Conservation (phyloP, 2,113 vertebrate species). For the Spea bombifrons region DNA sequence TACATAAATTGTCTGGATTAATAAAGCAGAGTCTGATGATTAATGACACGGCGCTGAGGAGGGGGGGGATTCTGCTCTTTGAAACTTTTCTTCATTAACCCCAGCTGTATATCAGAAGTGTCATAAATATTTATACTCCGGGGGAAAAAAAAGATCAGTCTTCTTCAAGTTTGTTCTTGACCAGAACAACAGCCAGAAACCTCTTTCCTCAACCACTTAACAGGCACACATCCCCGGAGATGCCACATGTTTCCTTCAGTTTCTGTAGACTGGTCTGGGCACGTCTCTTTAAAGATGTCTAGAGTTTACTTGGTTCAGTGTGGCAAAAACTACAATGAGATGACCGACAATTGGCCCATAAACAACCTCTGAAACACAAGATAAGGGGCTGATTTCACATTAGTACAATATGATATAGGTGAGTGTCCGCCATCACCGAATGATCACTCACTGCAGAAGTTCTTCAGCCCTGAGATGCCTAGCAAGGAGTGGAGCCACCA, state of each 20-base stretch:
- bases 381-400: no score
- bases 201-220: background rate
- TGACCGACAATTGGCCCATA: no score
- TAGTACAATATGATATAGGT: no score
- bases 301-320: no score
- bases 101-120: background rate
- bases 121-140: background rate
- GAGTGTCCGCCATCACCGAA: no score
- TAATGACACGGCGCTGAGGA: constrained; percentile 23
- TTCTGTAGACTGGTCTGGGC: no score
- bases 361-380: no score
- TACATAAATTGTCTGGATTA: constrained; percentile 33
- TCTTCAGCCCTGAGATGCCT: no score
- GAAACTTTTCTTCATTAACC: constrained; percentile 10
- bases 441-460: no score
- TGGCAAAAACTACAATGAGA: no score
- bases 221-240: background rate
- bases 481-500: no score
- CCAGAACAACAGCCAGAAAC: background rate
- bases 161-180: background rate
- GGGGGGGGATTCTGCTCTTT: background rate
- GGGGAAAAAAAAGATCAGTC: background rate
- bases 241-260: background rate
- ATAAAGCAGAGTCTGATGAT: constrained; percentile 38
- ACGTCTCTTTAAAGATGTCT: no score